Evolutionary conservation across 2,888 invertebrate genomes (phyloP).

Genomic region (Diloba caeruleocephala): DNA sequence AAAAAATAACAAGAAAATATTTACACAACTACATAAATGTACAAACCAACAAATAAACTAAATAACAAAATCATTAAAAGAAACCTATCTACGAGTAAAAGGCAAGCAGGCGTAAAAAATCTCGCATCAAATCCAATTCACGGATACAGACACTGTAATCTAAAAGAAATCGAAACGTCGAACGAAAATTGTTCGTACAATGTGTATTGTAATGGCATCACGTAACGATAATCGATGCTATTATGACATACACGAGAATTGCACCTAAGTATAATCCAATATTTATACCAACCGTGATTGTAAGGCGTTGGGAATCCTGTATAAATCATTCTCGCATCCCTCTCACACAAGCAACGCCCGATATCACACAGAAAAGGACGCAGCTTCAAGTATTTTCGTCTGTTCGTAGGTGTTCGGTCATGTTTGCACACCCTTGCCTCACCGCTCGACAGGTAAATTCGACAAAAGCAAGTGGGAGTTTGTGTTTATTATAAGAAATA

Average conservation of each 20-base stretch:
- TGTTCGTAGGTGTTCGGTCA: conserved; percentile 73
- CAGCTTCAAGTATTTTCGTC: conserved; percentile 55
- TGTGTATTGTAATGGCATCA: conserved; percentile 86
- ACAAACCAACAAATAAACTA: conserved; percentile 43
- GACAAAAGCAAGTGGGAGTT: conserved; percentile 83
- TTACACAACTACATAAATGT: conserved; percentile 17
- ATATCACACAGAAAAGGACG: conserved; percentile 56
- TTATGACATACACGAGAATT: conserved; percentile 88
- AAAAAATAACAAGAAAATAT: conserved; percentile 14
- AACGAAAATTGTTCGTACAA: conserved; percentile 75
- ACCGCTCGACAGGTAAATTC: conserved; percentile 82
- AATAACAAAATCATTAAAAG: conserved; percentile 52
- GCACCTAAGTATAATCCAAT: conserved; percentile 88
- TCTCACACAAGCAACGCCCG: conserved; percentile 45
- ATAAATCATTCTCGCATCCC: conserved; percentile 52
- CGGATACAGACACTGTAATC: conserved; percentile 77
- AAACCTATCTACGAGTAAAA: conserved; percentile 61
- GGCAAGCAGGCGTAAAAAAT: conserved; percentile 76
- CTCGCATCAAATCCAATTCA: conserved; percentile 77
- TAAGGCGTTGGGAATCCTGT: conserved; percentile 63
- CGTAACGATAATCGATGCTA: conserved; percentile 87
- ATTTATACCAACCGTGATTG: conserved; percentile 85
- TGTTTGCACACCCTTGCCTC: conserved; percentile 81
- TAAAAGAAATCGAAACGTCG: conserved; percentile 81
- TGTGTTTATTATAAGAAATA: conserved; percentile 83